phyloP scores from a whole-genome alignment of 2,113 vertebrate species.

The Cathartes aura region DNA sequence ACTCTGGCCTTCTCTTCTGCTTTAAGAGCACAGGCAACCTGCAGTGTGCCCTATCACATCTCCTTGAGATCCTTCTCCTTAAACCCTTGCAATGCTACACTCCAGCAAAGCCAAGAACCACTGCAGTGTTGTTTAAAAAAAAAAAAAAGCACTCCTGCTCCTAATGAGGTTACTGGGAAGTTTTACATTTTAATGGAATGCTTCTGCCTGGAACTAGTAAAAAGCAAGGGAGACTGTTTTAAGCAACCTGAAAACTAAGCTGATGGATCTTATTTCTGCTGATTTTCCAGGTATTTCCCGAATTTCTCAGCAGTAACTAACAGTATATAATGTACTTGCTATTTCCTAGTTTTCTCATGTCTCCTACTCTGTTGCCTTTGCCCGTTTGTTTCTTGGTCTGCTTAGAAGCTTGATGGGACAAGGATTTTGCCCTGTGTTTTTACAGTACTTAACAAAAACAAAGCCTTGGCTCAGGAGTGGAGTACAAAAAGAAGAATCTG shows the following conservation, averaged over 20 bases:
- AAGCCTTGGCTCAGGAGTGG: neutral
- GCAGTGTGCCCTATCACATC: neutral
- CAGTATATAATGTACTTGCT: fast-evolving
- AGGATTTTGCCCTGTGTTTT: neutral
- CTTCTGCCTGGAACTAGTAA: neutral
- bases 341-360: neutral
- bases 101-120: neutral
- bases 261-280: neutral
- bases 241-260: neutral
- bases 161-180: neutral
- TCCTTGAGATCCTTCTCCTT: neutral
- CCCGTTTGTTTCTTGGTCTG: neutral
- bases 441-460: neutral
- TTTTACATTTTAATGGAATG: fast-evolving
- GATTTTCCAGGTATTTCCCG: neutral
- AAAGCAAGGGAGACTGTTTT: neutral
- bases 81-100: neutral
- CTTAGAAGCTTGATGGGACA: neutral
- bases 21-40: neutral
- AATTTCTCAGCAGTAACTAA: neutral
- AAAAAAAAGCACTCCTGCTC: fast-evolving
- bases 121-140: fast-evolving
- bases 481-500: neutral
- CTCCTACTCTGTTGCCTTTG: neutral
- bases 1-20: neutral